Evolutionary conservation across 2,113 vertebrate genomes (phyloP), one percentile per base, ranked within the genome.

Genomic region (Ptychochromis oligacanthus): DNA sequence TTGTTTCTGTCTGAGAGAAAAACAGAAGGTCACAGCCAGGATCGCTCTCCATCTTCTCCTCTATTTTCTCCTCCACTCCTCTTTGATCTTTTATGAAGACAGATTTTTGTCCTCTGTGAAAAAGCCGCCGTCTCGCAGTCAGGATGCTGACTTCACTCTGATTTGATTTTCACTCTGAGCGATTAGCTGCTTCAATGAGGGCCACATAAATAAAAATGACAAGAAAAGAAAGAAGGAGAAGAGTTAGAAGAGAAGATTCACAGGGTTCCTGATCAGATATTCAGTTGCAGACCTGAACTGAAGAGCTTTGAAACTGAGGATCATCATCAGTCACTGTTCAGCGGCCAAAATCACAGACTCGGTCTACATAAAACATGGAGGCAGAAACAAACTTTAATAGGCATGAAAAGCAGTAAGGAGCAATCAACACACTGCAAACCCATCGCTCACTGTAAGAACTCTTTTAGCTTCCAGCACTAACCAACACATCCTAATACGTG

Each of bases 201-300:
- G 75, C 18, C 54, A 1, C 58, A 7, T 75, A 34, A 82, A 86
- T 82, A 79, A 64, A 74, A 49, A 62, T 2, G 75, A 28, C 79
- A 62, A 10, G 56, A 56, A 31, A 15, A 72, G 43, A 86, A 77
- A 58, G 72, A 54, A 17, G 74, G 22, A 58, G 74, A 58, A 58
- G 65, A 72, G 43, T 52, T 70, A 52, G 65, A 26, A 20, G 65
- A 13, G 43, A 28, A 4, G 65, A 70, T 52, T 31, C 43, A 26
- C 43, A 4, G 65, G 65, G 43, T 52, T 70, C 65, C 65, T 70
- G 54, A 10, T 61, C 59, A 61, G 26, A 61, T 4, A 2, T 5
- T 7, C 12, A 14, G 5, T 22, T 4, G n/a, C 2, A 26, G 22
- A 58, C 54, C 9, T 57, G 52, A 36, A 36, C 18, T n/a, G n/a